These are phyloP conservation scores for Eurosta solidaginis DNA, from an alignment of 1,140 invertebrate genomes.

Conservation along the genomic window DNA sequence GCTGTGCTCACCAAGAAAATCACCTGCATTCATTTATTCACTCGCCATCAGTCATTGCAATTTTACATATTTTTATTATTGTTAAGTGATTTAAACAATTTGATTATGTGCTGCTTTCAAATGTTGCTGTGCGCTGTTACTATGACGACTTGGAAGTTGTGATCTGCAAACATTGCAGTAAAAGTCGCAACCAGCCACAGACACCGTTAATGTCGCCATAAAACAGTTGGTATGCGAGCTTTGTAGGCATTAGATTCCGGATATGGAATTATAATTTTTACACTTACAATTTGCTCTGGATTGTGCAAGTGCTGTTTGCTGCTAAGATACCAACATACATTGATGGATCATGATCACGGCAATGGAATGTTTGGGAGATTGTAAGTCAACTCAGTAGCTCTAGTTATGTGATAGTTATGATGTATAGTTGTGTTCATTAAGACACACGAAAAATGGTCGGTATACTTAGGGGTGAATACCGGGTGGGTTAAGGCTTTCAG, in stretches of 20 bases:
- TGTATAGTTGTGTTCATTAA: no score
- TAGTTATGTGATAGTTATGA: no score
- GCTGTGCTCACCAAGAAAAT: not conserved
- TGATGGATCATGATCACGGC: not conserved
- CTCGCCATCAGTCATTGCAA: not conserved
- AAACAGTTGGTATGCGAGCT: not conserved
- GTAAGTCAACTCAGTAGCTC: no score
- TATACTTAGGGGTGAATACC: no score
- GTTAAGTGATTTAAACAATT: not conserved
- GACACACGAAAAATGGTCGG: no score
- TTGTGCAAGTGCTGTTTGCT: not conserved
- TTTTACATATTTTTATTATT: constrained; percentile 20
- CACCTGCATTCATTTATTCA: not conserved
- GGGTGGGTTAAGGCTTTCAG: no score
- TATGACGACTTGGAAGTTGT: not conserved
- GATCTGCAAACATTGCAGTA: not conserved
- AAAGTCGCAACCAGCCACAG: not conserved
- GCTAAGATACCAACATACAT: no score
- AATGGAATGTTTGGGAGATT: not conserved
- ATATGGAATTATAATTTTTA: constrained; percentile 14
- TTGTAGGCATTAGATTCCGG: not conserved
- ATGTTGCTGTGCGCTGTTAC: not conserved
- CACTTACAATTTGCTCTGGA: constrained; percentile 9
- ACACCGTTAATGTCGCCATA: not conserved
- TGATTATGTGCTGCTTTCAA: not conserved